Evolutionary conservation across 2,888 invertebrate species (phyloP).

Genomic region (Dasysyrphus albostriatus): DNA sequence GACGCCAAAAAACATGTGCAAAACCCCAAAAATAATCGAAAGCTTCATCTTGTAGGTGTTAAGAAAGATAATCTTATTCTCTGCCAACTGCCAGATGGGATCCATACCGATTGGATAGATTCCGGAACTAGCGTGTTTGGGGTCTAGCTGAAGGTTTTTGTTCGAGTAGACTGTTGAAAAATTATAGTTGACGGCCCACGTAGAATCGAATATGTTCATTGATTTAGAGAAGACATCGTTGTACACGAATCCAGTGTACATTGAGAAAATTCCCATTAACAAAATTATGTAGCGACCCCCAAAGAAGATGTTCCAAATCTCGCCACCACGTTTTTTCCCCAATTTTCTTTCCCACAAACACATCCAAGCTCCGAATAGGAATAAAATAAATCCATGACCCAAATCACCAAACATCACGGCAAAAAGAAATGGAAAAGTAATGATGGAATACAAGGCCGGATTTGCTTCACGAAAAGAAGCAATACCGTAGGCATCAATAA

Average conservation of each 20-base stretch:
- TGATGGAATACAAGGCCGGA: constrained; percentile 93
- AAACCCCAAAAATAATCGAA: constrained; percentile 96
- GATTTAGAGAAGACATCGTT: constrained; percentile 99
- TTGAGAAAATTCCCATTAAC: constrained; percentile 98
- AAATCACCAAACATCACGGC: constrained; percentile 97
- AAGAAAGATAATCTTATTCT: constrained; percentile 96
- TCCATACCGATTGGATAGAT: constrained; percentile 93
- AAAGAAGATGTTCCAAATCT: constrained; percentile 99
- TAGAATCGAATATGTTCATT: constrained; percentile 95
- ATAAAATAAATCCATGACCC: constrained; percentile 95
- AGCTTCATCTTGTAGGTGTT: constrained; percentile 99
- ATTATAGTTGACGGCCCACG: constrained; percentile 89
- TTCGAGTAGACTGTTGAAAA: constrained; percentile 84
- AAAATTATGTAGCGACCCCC: constrained; percentile 98
- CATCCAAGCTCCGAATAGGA: constrained; percentile 92
- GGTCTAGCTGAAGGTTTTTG: constrained; percentile 86
- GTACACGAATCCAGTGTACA: constrained; percentile 98
- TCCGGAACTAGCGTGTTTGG: constrained; percentile 83
- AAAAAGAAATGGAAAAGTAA: constrained; percentile 97
- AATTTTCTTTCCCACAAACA: constrained; percentile 91
- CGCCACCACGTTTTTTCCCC: constrained; percentile 88
- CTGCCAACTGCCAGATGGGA: constrained; percentile 90
- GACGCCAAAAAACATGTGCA: constrained; percentile 98
- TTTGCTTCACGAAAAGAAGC: constrained; percentile 95
- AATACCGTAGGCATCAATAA: constrained; percentile 96